These are phyloP conservation scores for Cecidostiba fungosa DNA, from an alignment of 2,888 invertebrate species.

Conservation along the genomic window DNA sequence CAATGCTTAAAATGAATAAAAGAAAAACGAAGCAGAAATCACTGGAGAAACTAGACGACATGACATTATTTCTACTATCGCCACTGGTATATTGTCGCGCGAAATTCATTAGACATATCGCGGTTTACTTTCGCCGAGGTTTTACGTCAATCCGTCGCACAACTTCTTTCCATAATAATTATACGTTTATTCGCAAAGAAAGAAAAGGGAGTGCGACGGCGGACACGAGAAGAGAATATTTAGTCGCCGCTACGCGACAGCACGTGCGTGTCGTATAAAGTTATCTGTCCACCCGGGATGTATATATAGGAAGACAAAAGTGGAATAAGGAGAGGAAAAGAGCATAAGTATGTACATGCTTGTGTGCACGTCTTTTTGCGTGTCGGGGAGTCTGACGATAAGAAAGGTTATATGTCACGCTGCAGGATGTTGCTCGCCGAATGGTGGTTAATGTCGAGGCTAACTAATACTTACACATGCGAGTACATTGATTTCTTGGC, in stretches of 20 bases:
- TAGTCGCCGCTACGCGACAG: neutral
- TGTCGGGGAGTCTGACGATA: constrained; percentile 65
- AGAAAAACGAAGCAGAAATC: neutral
- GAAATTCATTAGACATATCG: neutral
- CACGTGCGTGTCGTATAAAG: constrained; percentile 11
- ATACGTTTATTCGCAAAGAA: neutral
- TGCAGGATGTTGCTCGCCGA: constrained; percentile 63
- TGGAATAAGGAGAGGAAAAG: neutral
- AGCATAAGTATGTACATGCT: neutral
- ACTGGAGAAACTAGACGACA: neutral
- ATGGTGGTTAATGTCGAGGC: constrained; percentile 69
- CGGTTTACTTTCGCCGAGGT: neutral
- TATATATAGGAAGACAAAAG: neutral
- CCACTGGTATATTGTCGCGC: neutral
- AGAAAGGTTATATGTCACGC: constrained; percentile 70
- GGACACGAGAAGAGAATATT: neutral
- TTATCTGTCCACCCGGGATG: constrained; percentile 13
- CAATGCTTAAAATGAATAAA: neutral
- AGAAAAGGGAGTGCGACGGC: neutral
- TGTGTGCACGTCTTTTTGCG: constrained; percentile 8
- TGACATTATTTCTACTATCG: neutral
- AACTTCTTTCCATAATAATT: neutral
- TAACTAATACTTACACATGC: constrained; percentile 21
- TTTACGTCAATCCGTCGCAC: neutral
- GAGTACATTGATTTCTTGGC: neutral